Percentiles rank a stretch among this genome's conserved stretches.
These are phyloP conservation scores for Dipodomys ordii DNA, from an alignment of 2,113 vertebrate species.

Conservation along the genomic window DNA sequence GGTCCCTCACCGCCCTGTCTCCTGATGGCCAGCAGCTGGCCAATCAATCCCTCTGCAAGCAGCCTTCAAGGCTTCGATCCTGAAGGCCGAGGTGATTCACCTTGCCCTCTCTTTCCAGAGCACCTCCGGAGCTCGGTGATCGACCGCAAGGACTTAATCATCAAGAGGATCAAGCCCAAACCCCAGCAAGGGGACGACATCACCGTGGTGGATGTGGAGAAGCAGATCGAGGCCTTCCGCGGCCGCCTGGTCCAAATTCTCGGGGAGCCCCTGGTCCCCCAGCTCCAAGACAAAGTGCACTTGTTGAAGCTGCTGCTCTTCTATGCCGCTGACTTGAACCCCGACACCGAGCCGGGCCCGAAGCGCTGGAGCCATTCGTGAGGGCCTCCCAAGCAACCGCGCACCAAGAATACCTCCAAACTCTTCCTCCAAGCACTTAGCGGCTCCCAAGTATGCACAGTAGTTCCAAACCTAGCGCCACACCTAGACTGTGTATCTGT, in stretches of 20 bases:
- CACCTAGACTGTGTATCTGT: constrained; percentile 63
- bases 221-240: constrained; percentile 87
- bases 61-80: not conserved
- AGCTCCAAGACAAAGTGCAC: constrained; percentile 88
- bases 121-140: constrained; percentile 84
- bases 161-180: constrained; percentile 83
- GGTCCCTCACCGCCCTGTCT: not conserved
- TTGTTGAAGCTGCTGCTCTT: constrained; percentile 81
- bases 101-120: constrained; percentile 80
- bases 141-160: constrained; percentile 85
- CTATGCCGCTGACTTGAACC: constrained; percentile 70
- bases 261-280: constrained; percentile 86
- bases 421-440: not conserved
- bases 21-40: not conserved
- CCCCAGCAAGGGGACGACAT: constrained; percentile 87
- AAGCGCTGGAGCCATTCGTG: not conserved
- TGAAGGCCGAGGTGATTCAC: not conserved
- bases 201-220: constrained; percentile 83
- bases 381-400: not conserved
- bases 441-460: not conserved
- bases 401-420: constrained; percentile 69
- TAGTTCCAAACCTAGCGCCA: constrained; percentile 66
- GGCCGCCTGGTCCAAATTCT: constrained; percentile 85
- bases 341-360: not conserved
- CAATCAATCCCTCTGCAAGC: not conserved